Evolutionary conservation across 2,888 invertebrate species (phyloP), one percentile per base, ranked within the genome.

Genomic region (Hypselothyrea guttata): DNA sequence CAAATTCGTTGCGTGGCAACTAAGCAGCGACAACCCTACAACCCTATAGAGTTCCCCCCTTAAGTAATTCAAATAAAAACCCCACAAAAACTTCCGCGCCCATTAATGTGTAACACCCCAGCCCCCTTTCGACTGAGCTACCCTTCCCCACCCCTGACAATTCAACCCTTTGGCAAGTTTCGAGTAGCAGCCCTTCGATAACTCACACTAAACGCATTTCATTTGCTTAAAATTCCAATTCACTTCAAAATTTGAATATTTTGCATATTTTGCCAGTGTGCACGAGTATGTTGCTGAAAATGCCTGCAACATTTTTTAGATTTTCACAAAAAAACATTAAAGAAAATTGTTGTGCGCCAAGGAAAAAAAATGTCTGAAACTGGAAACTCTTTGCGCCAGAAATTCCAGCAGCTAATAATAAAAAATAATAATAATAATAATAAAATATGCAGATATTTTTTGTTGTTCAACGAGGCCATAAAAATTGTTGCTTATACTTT

Each of bases 161-260:
- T 22, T 22, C 72, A 71, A 71, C 72, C 71, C 71, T 62, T 63
- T 69, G 27, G 16, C 42, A 38, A 60, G 66, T 37, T 13, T 46
- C 42, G 40, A 4, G 31, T 45, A 61, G 34, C 48, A 55, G 59
- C 66, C 70, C 71, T 45, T 57, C 59, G 53, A 54, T 56, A 66
- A 44, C 71, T 53, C 69, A 57, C 53, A 53, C 71, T 48, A 53
- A 68, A 66, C 73, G 59, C 66, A 84, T 81, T 84, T 77, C 74
- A 84, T 84, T 79, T 81, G 74, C 71, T 74, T 79, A 81, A 79
- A 79, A 79, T 84, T 79, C 77, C 81, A 84, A 77, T 84, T 81
- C 71, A 81, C 81, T 77, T 71, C 45, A 71, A 81, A 84, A 79
- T 84, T 76, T 73, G 77, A 79, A 84, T 84, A 84, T 84, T 84